Percentiles rank a stretch among this genome's conserved stretches.
These are phyloP conservation scores for Proctacanthus coquilletti DNA, from an alignment of 1,140 invertebrate species.

Conservation along the genomic window DNA sequence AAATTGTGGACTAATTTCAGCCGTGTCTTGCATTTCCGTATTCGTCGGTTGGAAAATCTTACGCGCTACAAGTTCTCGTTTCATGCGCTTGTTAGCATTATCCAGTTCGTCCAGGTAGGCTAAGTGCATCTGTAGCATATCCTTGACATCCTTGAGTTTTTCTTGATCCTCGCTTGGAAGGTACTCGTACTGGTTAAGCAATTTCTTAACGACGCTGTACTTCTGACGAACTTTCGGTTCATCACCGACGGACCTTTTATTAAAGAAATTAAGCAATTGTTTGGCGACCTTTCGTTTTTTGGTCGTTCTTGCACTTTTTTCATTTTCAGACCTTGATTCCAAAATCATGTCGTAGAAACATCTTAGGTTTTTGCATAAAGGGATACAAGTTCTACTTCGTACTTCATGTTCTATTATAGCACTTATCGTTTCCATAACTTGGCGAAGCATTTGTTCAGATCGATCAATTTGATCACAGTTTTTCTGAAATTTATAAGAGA, in stretches of 20 bases:
- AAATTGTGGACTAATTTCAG: conserved; percentile 1
- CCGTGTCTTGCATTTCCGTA: neutral
- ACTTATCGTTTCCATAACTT: conserved; percentile 16
- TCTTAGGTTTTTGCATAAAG: conserved; percentile 15
- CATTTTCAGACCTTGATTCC: conserved; percentile 11
- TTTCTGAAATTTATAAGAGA: no score
- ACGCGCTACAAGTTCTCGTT: conserved; percentile 8
- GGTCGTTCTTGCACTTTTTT: conserved; percentile 5
- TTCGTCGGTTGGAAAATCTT: neutral
- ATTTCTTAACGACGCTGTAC: conserved; percentile 18
- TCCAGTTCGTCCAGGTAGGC: conserved; percentile 8
- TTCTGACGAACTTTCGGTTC: conserved; percentile 14
- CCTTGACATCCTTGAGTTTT: conserved; percentile 7
- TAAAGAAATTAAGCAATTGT: neutral
- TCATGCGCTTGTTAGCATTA: conserved; percentile 12
- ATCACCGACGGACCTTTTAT: conserved; percentile 4
- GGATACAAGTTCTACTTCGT: conserved; percentile 12
- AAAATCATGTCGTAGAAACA: conserved; percentile 20
- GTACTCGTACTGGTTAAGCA: conserved; percentile 17
- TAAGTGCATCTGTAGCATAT: conserved; percentile 5
- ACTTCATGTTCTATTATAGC: conserved; percentile 19
- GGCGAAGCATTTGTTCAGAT: conserved; percentile 15
- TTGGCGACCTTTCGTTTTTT: neutral
- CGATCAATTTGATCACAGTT: conserved; percentile 9
- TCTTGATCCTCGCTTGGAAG: conserved; percentile 16